Base-by-base conservation (phyloP, 2,113 vertebrate species). In the Cyprinus carpio region DNA sequence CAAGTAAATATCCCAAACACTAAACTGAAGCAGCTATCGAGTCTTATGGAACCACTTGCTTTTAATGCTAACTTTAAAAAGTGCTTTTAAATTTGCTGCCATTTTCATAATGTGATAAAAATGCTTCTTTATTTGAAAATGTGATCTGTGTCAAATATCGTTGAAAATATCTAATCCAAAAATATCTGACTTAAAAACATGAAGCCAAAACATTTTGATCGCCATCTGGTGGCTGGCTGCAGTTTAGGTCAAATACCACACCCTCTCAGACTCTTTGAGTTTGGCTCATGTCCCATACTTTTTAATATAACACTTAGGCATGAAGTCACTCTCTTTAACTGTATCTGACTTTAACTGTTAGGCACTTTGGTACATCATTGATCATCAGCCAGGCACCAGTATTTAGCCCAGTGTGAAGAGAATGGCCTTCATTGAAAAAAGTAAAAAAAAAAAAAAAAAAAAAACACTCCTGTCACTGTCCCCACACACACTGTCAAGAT, bases 391-490 rank as follows among this genome's bases (percentile, higher is more conserved):
- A 51, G 46, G 25, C 74, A 29, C 27, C 12, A 15, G 11, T 37
- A 60, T 79, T 58, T 60, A 37, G 29, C 76, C 3, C 27, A 23
- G 25, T 77, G 18, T n/a, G 27, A 34, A 13, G 1, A n/a, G 29
- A 34, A 62, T 34, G 54, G 10, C 16, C 13, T 31, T 60, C n/a
- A n/a, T n/a, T n/a, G n/a, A n/a, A n/a, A n/a, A n/a, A n/a, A n/a
- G n/a, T n/a, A n/a, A n/a, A n/a, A n/a, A n/a, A n/a, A n/a, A n/a
- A n/a, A n/a, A n/a, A n/a, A n/a, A n/a, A n/a, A n/a, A n/a, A n/a
- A n/a, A n/a, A n/a, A n/a, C n/a, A n/a, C n/a, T n/a, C 13, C 20
- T 72, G 81, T 58, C 49, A 72, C 29, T 72, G 49, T 71, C 65
- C 65, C 37, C 29, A 6, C 27, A 72, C 37, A 82, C 72, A 82